Evolutionary conservation across 2,113 vertebrate genomes (phyloP).

Genomic region (Parus major): DNA sequence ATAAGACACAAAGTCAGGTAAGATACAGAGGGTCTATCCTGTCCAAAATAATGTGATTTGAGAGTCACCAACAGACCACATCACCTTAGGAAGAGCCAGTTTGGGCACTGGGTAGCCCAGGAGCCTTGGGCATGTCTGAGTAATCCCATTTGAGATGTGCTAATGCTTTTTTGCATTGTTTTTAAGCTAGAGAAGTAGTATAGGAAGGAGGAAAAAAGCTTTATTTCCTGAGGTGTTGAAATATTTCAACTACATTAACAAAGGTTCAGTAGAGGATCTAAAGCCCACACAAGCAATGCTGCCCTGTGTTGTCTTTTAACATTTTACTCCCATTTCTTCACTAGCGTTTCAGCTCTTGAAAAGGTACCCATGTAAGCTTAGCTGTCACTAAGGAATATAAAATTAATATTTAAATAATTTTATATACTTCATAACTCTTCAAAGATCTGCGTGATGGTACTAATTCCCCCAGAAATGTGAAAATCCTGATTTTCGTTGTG

Average conservation of each 20-base stretch:
- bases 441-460: background rate
- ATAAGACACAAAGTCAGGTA: background rate
- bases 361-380: background rate
- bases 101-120: background rate
- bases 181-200: background rate
- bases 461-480: background rate
- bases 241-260: background rate
- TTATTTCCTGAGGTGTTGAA: background rate
- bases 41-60: background rate
- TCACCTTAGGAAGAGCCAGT: background rate
- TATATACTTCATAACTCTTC: background rate
- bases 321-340: background rate
- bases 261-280: background rate
- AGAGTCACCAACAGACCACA: background rate
- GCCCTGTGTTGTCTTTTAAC: background rate
- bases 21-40: background rate
- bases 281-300: background rate
- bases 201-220: background rate
- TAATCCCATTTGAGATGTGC: background rate
- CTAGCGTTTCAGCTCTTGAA: background rate
- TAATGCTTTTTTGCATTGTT: background rate
- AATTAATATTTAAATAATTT: background rate
- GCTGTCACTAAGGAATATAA: background rate
- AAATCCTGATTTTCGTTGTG: background rate
- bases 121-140: background rate